Conservation (phyloP, 2,888 invertebrate genomes). For the Dione vanillae region DNA sequence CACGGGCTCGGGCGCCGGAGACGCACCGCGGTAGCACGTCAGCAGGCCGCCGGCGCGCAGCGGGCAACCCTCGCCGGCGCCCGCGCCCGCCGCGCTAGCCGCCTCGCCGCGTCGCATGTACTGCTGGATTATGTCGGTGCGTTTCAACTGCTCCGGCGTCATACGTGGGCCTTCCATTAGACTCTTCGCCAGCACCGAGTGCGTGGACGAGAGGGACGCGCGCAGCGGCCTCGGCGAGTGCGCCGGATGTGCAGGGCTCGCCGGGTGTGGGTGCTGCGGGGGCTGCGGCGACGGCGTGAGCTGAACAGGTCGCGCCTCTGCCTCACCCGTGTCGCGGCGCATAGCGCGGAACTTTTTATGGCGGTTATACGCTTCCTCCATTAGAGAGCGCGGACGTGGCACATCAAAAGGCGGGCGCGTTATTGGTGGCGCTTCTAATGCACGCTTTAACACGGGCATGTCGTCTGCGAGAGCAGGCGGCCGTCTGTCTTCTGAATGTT, state of each 20-base stretch:
- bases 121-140: slow-evolving; percentile 96
- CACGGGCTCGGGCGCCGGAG: slow-evolving; percentile 80
- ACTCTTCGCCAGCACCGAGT: slow-evolving; percentile 94
- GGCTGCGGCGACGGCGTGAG: slow-evolving; percentile 83
- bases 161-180: slow-evolving; percentile 96
- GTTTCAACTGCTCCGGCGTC: slow-evolving; percentile 96
- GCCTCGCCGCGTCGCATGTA: slow-evolving; percentile 93
- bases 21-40: slow-evolving; percentile 69
- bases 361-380: slow-evolving; percentile 98
- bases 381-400: slow-evolving; percentile 86
- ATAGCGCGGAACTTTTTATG: slow-evolving; percentile 97
- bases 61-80: slow-evolving; percentile 73
- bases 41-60: slow-evolving; percentile 68
- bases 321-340: slow-evolving; percentile 92
- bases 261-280: slow-evolving; percentile 78
- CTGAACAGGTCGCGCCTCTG: slow-evolving; percentile 81
- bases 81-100: slow-evolving; percentile 76
- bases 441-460: slow-evolving; percentile 97
- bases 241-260: slow-evolving; percentile 71
- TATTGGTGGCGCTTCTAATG: slow-evolving; percentile 95
- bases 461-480: slow-evolving; percentile 89
- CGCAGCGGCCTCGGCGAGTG: slow-evolving; percentile 83
- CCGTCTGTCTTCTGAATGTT: slow-evolving; percentile 86
- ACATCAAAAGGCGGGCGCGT: slow-evolving; percentile 87
- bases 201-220: slow-evolving; percentile 90